These are phyloP conservation scores for Protula sp. DNA, from an alignment of 2,888 invertebrate species.

Conservation along the genomic window DNA sequence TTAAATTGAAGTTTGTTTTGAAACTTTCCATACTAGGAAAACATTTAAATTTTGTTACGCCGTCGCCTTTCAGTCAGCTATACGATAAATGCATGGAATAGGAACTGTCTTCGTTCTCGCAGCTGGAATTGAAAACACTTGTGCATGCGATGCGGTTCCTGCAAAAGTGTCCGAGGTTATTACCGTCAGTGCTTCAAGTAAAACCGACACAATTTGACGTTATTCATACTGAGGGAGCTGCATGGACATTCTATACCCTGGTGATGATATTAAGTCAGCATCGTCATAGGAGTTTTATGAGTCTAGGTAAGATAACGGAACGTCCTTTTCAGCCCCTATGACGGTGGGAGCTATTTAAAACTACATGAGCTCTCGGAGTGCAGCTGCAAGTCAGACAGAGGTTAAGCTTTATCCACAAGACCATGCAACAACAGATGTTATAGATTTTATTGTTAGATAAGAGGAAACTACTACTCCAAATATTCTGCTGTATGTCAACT, in stretches of 20 bases:
- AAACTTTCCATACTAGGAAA: too few species aligned
- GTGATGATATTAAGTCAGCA: constrained; percentile 7
- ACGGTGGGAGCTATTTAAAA: not conserved
- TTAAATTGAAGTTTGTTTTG: too few species aligned
- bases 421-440: too few species aligned
- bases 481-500: too few species aligned
- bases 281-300: too few species aligned
- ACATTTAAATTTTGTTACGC: too few species aligned
- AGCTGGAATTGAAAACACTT: constrained; percentile 2
- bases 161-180: constrained; percentile 1
- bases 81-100: not conserved
- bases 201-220: not conserved
- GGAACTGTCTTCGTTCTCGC: constrained; percentile 5
- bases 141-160: constrained; percentile 1
- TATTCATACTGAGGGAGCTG: constrained; percentile 15
- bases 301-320: not conserved
- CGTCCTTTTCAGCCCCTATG: not conserved
- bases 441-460: too few species aligned
- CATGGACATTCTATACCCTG: constrained; percentile 17
- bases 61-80: not conserved
- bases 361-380: not conserved
- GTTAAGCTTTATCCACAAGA: too few species aligned
- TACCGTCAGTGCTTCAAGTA: constrained; percentile 9
- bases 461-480: too few species aligned
- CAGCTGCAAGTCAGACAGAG: too few species aligned